A percentile compares a stretch with the other conserved stretches of the same genome.
Evolutionary conservation across 2,797 vertebrate species (phyloP).

Genomic region (Scomberomorus guttatus): DNA sequence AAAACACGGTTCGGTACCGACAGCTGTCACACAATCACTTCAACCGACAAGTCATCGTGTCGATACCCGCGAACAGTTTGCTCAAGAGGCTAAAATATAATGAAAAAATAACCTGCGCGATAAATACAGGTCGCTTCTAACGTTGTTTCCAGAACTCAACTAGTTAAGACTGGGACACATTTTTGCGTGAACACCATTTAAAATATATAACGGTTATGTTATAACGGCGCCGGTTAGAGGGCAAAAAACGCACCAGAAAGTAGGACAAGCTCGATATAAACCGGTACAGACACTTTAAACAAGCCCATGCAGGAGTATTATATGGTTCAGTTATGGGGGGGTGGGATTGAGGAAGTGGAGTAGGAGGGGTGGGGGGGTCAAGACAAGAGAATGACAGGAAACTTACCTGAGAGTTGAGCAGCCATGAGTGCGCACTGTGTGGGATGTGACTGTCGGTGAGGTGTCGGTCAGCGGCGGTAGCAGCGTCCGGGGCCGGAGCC

Average conservation of each 20-base stretch:
- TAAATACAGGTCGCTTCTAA: not conserved
- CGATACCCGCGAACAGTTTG: not conserved
- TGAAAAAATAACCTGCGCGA: not conserved
- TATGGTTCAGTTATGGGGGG: not conserved
- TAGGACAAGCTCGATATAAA: constrained; percentile 11
- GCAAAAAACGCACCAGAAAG: not conserved
- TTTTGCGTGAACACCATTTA: too few relatives aligned
- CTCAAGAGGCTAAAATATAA: not conserved
- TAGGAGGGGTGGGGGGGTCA: not conserved
- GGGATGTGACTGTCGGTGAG: constrained; percentile 46
- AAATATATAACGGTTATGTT: not conserved
- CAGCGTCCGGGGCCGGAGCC: constrained; percentile 67
- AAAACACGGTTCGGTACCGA: not conserved
- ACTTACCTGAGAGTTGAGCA: constrained; percentile 73
- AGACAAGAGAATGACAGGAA: constrained; percentile 29
- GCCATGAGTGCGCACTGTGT: constrained; percentile 15
- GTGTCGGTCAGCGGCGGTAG: constrained; percentile 54
- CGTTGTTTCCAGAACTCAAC: constrained; percentile 11
- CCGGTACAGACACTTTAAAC: constrained; percentile 13
- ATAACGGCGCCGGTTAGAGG: not conserved
- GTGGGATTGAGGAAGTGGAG: not conserved
- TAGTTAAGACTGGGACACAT: not conserved
- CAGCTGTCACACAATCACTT: not conserved
- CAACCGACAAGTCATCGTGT: too few relatives aligned
- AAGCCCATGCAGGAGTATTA: not conserved